Evolutionary conservation across 2,888 invertebrate genomes (phyloP).

Genomic region (Hirtodrosophila trivittata): DNA sequence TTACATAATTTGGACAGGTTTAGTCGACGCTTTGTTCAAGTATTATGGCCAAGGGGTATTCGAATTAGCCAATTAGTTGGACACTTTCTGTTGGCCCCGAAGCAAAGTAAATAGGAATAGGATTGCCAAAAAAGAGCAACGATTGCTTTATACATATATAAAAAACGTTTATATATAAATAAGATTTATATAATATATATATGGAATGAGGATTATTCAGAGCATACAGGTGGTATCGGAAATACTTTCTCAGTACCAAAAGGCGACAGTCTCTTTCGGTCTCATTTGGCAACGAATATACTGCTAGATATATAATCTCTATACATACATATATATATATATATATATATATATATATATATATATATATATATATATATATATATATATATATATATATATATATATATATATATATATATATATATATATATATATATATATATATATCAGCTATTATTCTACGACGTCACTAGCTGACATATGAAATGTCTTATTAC

Average conservation of each 20-base stretch:
- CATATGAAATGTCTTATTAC: slow-evolving; percentile 2
- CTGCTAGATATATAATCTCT: too few species aligned
- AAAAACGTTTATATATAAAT: neutral
- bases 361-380: too few species aligned
- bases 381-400: too few species aligned
- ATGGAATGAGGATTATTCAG: slow-evolving; percentile 7
- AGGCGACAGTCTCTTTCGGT: slow-evolving; percentile 8
- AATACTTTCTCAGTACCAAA: slow-evolving; percentile 18
- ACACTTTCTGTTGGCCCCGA: slow-evolving; percentile 25
- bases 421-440: slow-evolving; percentile 1
- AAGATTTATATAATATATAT: neutral
- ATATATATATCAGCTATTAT: neutral
- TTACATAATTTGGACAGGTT: too few species aligned
- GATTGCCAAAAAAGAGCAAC: slow-evolving; percentile 15
- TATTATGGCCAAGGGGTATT: too few species aligned
- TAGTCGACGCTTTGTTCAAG: too few species aligned
- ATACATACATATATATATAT: too few species aligned
- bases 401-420: neutral
- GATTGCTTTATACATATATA: slow-evolving; percentile 17
- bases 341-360: too few species aligned
- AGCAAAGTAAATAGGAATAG: slow-evolving; percentile 24
- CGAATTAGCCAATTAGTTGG: slow-evolving; percentile 23
- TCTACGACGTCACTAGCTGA: slow-evolving; percentile 15
- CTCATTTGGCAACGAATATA: too few species aligned
- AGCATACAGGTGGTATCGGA: slow-evolving; percentile 44